Percentiles rank a stretch among this genome's conserved stretches.
These are phyloP conservation scores for Paramormyrops kingsleyae DNA, from an alignment of 2,113 vertebrate species.

Conservation along the genomic window DNA sequence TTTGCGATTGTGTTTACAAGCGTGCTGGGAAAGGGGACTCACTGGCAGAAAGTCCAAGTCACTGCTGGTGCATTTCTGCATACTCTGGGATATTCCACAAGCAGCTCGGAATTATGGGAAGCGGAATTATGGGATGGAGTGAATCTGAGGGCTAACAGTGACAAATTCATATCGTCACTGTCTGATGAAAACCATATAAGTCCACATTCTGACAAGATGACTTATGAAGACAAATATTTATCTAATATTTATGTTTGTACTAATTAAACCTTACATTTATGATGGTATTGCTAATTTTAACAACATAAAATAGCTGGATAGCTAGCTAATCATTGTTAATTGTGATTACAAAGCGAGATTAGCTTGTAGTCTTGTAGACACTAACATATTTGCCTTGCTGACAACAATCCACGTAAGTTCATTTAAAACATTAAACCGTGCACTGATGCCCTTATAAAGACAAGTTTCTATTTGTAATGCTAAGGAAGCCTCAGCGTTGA, in stretches of 20 bases:
- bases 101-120: neutral
- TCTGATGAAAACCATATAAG: neutral
- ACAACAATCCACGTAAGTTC: too few species aligned
- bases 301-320: neutral
- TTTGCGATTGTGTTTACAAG: neutral
- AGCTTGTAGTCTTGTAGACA: too few species aligned
- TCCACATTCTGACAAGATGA: neutral
- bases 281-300: neutral
- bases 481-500: neutral
- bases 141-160: neutral
- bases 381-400: too few species aligned
- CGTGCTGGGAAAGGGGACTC: neutral
- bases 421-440: too few species aligned
- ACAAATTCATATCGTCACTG: neutral
- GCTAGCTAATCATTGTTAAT: too few species aligned
- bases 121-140: neutral
- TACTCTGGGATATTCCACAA: neutral
- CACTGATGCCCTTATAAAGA: neutral
- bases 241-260: neutral
- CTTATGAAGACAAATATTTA: neutral
- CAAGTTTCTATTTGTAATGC: neutral
- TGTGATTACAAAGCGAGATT: too few species aligned
- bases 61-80: neutral
- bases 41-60: neutral
- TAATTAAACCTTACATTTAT: neutral